Evolutionary conservation across 2,113 vertebrate species (phyloP), one percentile per base, ranked within the genome.

Genomic region (Takifugu flavidus): DNA sequence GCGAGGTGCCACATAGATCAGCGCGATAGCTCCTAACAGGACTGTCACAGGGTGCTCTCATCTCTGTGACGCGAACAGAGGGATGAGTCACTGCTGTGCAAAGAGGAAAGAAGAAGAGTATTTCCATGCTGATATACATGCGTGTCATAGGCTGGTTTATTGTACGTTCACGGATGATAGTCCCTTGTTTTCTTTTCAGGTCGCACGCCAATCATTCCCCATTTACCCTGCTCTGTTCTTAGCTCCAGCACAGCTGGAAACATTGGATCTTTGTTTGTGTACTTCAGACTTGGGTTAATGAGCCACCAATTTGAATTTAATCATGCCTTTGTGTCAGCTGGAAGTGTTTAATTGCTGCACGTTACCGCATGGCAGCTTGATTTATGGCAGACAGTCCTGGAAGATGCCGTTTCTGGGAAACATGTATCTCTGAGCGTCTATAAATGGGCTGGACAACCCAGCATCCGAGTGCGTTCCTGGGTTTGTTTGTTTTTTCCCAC

Each of bases 71-170:
- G 90, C 80, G 84, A 86, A 85, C 82, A 80, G 85, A 89, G 85
- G 79, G 90, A 91, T 92, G 91, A 92, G 82, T 92, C 90, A 92
- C 82, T 73, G 45, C 77, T 50, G 72, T 82, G 78, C 66, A 83
- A 80, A 65, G 79, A 82, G 72, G 60, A 70, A 79, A 80, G 57
- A 77, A 59, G 79, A 62, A 53, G 62, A 11, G 52, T 26, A 73
- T 34, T 59, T 61, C 4, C 20, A 42, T 54, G 51, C 20, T 31
- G 31, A 39, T 26, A 61, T 26, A 67, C 11, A 61, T 65, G 56
- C 46, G 45, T 51, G 53, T 49, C 47, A 25, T 76, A 60, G 54
- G 66, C 68, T 72, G 39, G 55, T 75, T 65, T 69, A 56, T 72
- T 72, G 44, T 69, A 51, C 67, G 14, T 60, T 75, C 49, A 46